Conservation (phyloP, 2,797 vertebrate genomes). For the Squalus acanthias region DNA sequence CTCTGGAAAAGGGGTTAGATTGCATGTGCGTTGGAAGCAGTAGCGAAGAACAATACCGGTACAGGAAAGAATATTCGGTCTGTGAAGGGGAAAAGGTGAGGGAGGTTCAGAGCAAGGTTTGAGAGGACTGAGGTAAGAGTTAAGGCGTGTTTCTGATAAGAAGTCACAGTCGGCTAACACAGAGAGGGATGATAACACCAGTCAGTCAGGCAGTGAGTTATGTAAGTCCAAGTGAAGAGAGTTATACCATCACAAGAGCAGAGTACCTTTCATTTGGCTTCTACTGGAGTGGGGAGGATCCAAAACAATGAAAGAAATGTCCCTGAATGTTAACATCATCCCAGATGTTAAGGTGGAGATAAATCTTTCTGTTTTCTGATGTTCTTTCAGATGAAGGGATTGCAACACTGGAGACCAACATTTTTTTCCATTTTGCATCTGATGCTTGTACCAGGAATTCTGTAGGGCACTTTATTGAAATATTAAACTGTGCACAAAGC, state of each 20-base stretch:
- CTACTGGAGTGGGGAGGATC: background rate
- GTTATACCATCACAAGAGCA: background rate
- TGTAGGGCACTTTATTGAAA: slow-evolving; percentile 14
- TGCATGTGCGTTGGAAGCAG: background rate
- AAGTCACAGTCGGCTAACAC: background rate
- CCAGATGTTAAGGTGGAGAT: background rate
- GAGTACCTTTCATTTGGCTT: background rate
- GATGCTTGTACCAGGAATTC: background rate
- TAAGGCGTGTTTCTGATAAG: background rate
- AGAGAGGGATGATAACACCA: background rate
- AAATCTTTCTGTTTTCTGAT: background rate
- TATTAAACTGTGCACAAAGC: background rate
- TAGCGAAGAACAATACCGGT: background rate
- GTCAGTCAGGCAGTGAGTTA: background rate
- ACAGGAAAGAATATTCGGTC: background rate
- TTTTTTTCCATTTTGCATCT: background rate
- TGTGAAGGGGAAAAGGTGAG: background rate
- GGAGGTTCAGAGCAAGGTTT: background rate
- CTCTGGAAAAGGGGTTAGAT: background rate
- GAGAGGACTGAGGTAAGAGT: background rate
- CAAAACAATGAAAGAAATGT: background rate
- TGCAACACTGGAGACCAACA: background rate
- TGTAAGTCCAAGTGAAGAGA: background rate
- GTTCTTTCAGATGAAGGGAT: background rate
- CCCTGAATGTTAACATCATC: background rate